A percentile compares a stretch with the other conserved stretches of the same genome.
phyloP scores from a whole-genome alignment of 2,888 invertebrate species.

The Therioaphis trifolii region DNA sequence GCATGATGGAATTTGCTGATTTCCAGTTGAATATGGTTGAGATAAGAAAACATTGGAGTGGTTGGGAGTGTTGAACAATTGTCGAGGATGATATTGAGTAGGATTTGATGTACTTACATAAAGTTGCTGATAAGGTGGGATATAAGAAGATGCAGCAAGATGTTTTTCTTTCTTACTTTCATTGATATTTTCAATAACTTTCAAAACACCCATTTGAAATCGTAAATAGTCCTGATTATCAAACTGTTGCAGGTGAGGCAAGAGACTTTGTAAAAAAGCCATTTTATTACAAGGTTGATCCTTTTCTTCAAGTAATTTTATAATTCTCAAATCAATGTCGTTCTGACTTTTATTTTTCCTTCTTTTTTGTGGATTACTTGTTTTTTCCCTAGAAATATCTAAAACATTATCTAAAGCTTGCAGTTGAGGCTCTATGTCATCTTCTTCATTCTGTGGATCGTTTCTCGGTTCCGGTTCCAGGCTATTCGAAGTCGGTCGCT shows the following conservation, averaged over 20 bases:
- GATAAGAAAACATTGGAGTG: slow-evolving; percentile 45
- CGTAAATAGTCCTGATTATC: slow-evolving; percentile 35
- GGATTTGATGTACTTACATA: slow-evolving; percentile 45
- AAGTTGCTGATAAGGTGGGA: slow-evolving; percentile 41
- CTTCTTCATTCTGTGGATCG: slow-evolving; percentile 33
- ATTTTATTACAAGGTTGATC: slow-evolving; percentile 34
- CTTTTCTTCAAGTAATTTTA: slow-evolving; percentile 41
- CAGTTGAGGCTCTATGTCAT: slow-evolving; percentile 14
- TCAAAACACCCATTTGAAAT: slow-evolving; percentile 39
- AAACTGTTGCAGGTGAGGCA: slow-evolving; percentile 36
- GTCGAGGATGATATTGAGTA: slow-evolving; percentile 49
- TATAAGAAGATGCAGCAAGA: slow-evolving; percentile 29
- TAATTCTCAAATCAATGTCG: slow-evolving; percentile 27
- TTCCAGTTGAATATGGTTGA: slow-evolving; percentile 54
- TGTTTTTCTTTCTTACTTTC: slow-evolving; percentile 49
- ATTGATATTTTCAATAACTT: slow-evolving; percentile 40
- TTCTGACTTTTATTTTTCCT: slow-evolving; percentile 36
- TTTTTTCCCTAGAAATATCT: slow-evolving; percentile 35
- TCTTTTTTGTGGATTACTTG: slow-evolving; percentile 32
- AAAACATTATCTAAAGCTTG: slow-evolving; percentile 41
- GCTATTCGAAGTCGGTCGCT: slow-evolving; percentile 30
- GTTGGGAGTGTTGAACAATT: slow-evolving; percentile 46
- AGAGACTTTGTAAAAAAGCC: slow-evolving; percentile 36
- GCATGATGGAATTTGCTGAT: slow-evolving; percentile 43
- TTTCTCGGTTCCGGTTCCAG: slow-evolving; percentile 27